Evolutionary conservation across 2,797 vertebrate genomes (phyloP), one percentile per base, ranked within the genome.

Genomic region (Tapirus indicus): DNA sequence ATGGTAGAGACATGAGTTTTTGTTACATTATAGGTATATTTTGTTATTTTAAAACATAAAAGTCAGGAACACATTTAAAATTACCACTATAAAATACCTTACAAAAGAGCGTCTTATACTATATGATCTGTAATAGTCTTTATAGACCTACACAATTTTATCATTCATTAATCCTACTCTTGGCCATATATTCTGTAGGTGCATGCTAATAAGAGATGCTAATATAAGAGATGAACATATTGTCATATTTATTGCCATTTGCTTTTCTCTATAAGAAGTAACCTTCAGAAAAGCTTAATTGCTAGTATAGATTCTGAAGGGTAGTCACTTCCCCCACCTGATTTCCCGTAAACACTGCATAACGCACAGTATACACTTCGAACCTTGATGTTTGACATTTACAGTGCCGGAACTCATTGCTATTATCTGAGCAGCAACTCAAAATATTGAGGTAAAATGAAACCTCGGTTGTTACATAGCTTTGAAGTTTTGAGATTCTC

Each of bases 41-140:
- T 88, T 87, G 7, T 29, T 74, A 64, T 54, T 84, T 79, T 27
- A 80, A 92, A 69, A 95, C 74, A 32, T 86, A 29, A 52, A 94
- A 56, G 9, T 32, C 72, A 91, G 29, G 3, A 96, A 91, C 0
- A 41, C 27, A 41, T 82, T 88, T 78, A 58, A 91, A 95, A 86
- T 88, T 60, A 69, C 7, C 14, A 58, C 25, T 52, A 47, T 71
- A 68, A 80, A 96, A 25, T 32, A 83, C 5, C 23, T 72, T 72
- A 82, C 94, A 74, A 89, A 23, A 85, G 11, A 92, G 21, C 52
- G 16, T 68, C 17, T 66, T 84, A 47, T 12, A 54, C 2, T 66
- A 54, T 10, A 60, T 68, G 11, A 8, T 38, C 38, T 91, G 90
- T 86, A 96, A 80, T 64, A 74, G 20, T 60, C 4, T 52, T 74